Evolutionary conservation across 2,888 invertebrate species (phyloP), one percentile per base, ranked within the genome.

Genomic region (Dicyrtomina minuta): DNA sequence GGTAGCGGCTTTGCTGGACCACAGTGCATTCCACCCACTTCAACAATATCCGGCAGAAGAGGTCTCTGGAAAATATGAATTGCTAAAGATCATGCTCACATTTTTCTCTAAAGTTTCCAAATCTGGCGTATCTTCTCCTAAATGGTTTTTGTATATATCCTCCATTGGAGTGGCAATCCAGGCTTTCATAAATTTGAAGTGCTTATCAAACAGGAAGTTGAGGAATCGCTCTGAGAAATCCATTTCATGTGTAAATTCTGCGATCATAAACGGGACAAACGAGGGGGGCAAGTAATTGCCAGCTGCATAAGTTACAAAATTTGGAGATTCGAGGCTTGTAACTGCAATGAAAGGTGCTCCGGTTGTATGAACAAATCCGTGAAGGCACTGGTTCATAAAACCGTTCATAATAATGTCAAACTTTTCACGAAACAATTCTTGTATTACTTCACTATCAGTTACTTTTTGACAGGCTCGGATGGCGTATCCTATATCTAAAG

Each of bases 381-480:
- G 20, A 27, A 71, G 49, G n/a, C 71, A 71, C 6, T 64, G 58
- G 15, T 58, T 58, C 3, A 49, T 41, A 33, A 68, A 71, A 20
- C 49, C 71, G 20, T 33, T 59, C 22, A 65, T 51, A 17, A 71
- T 12, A 0, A 71, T 41, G n/a, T n/a, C n/a, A 65, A 77, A 79
- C 24, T 67, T 33, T 33, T 66, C n/a, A 92, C 88, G 0, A 88
- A 87, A 62, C 88, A 88, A 79, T n/a, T 15, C 20, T n/a, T 33
- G 15, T 12, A 58, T 33, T 39, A 33, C 39, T 6, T 13, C 5
- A 41, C 33, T 58, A 10, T 58, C n/a, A 17, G 27, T 33, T 4
- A 39, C 39, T 15, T 20, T 39, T 10, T 41, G 33, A 20, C 58
- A 58, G 6, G 17, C n/a, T 39, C 27, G 20, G 49, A 12, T n/a